Percentiles rank a stretch among this genome's conserved stretches.
Evolutionary conservation across 2,888 invertebrate genomes (phyloP).

Genomic region (Cancer borealis): DNA sequence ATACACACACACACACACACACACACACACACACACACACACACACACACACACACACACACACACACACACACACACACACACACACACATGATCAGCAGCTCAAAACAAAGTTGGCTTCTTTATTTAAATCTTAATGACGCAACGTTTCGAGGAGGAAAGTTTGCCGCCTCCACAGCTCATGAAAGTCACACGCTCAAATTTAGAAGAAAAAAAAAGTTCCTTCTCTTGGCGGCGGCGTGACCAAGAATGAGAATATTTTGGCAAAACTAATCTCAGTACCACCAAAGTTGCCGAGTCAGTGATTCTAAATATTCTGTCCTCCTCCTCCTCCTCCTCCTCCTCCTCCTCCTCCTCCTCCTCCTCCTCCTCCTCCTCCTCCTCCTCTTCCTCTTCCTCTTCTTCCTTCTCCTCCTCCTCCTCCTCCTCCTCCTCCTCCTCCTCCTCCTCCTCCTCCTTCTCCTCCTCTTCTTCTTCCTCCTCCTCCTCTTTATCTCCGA

Average conservation of each 20-base stretch:
- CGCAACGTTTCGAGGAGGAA: not conserved
- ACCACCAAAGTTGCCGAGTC: not conserved
- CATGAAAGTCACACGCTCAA: not conserved
- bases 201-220: not conserved
- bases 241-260: not conserved
- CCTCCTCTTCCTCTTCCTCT: no score
- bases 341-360: no score
- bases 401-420: not conserved
- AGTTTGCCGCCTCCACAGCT: not conserved
- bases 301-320: not conserved
- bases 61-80: not conserved
- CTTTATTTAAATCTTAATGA: not conserved
- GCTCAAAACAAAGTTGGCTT: not conserved
- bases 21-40: slow-evolving; percentile 44
- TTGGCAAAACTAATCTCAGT: not conserved
- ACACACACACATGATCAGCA: not conserved
- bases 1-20: slow-evolving; percentile 46
- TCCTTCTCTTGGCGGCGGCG: not conserved
- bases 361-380: no score
- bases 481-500: not conserved
- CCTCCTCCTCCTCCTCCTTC: not conserved
- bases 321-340: not conserved
- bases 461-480: not conserved
- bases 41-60: slow-evolving; percentile 49
- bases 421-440: not conserved